phyloP scores from a whole-genome alignment of 2,888 invertebrate genomes.

The Metalampra italica region DNA sequence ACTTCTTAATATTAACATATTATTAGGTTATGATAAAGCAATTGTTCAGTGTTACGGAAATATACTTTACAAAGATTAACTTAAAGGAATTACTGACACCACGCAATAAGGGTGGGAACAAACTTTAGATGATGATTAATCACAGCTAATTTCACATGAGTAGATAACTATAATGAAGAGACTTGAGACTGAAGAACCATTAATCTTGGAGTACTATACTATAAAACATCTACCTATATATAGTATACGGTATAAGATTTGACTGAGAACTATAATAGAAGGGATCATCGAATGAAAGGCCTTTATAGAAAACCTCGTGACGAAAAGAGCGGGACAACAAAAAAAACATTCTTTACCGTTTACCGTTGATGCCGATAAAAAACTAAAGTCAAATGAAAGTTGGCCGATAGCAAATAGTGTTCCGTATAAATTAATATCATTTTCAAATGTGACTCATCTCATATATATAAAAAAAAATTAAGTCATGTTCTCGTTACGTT shows the following conservation, averaged over 20 bases:
- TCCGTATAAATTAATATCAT: no score
- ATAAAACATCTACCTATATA: no score
- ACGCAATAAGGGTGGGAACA: background rate
- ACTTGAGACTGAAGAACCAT: background rate
- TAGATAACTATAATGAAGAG: background rate
- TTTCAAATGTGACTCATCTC: no score
- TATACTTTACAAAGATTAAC: background rate
- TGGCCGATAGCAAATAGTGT: no score
- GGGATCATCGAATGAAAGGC: background rate
- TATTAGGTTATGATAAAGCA: no score
- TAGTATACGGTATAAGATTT: no score
- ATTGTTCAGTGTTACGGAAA: background rate
- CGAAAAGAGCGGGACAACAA: constrained; percentile 3
- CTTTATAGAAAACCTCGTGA: constrained; percentile 5
- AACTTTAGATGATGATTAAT: background rate
- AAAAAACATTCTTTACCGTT: constrained; percentile 12
- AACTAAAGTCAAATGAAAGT: constrained; percentile 2
- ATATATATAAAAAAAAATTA: no score
- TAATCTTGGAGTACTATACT: background rate
- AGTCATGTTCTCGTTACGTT: no score
- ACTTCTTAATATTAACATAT: no score
- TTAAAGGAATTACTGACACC: background rate
- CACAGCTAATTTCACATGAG: background rate
- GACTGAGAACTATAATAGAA: no score
- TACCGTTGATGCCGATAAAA: constrained; percentile 30